A percentile compares a stretch with the other conserved stretches of the same genome.
Conservation (phyloP, 2,113 vertebrate genomes). For the Ciconia stormi region DNA sequence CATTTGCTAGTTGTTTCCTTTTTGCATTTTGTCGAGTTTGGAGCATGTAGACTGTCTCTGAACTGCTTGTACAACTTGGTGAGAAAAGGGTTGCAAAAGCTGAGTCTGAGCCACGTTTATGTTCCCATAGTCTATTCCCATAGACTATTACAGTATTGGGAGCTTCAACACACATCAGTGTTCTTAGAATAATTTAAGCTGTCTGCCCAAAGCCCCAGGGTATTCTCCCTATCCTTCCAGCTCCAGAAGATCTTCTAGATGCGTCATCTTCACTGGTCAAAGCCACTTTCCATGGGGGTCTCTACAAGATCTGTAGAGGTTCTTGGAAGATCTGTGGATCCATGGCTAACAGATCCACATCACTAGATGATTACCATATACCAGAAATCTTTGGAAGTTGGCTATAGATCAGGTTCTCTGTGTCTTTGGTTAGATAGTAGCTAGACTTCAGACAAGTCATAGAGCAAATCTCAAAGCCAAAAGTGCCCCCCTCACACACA, state of each 20-base stretch:
- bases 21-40: not conserved
- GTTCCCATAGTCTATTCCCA: not conserved
- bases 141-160: not conserved
- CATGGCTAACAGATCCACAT: not conserved
- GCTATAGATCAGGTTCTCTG: not conserved
- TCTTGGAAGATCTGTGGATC: not conserved
- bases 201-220: not conserved
- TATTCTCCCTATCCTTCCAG: not conserved
- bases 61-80: not conserved
- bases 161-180: not conserved
- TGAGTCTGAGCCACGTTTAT: not conserved
- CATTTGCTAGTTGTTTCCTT: not conserved
- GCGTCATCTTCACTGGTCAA: not conserved
- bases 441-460: not conserved
- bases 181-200: not conserved
- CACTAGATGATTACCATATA: not conserved
- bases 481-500: not conserved
- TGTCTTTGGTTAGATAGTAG: not conserved
- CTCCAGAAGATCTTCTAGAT: not conserved
- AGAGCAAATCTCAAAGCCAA: not conserved
- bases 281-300: not conserved
- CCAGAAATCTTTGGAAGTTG: not conserved
- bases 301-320: not conserved
- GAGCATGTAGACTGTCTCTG: not conserved
- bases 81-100: not conserved